phyloP scores from a whole-genome alignment of 2,888 invertebrate species.

The Drosophila limbata region DNA sequence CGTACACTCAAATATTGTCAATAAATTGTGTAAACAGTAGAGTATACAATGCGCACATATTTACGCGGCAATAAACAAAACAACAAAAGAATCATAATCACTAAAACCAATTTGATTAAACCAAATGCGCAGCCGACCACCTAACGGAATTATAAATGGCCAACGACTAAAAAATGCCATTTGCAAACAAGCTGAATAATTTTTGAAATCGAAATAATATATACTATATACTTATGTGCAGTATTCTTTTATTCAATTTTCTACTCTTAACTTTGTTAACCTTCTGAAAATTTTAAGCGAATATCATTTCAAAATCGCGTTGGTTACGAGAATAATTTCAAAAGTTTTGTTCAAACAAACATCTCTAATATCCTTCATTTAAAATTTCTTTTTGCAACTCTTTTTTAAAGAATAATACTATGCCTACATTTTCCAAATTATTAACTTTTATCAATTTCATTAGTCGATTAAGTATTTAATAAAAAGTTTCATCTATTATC shows the following conservation, averaged over 20 bases:
- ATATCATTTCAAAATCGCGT: too few species aligned
- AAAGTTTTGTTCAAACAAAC: too few species aligned
- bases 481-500: too few species aligned
- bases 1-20: slow-evolving; percentile 50
- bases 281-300: too few species aligned
- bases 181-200: slow-evolving; percentile 3
- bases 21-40: slow-evolving; percentile 71
- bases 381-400: neutral
- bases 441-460: neutral
- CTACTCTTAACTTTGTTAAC: too few species aligned
- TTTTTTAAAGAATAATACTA: neutral
- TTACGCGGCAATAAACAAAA: slow-evolving; percentile 69
- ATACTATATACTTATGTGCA: neutral
- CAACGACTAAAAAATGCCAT: slow-evolving; percentile 9
- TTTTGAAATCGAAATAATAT: slow-evolving; percentile 1
- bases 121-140: slow-evolving; percentile 49
- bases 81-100: slow-evolving; percentile 66
- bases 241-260: neutral
- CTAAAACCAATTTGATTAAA: slow-evolving; percentile 68
- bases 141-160: slow-evolving; percentile 28
- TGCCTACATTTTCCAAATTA: neutral
- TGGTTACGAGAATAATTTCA: too few species aligned
- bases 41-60: slow-evolving; percentile 60
- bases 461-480: too few species aligned
- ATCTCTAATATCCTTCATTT: too few species aligned